Conservation (phyloP, 1,140 invertebrate species). For the Drosophila obscura region DNA sequence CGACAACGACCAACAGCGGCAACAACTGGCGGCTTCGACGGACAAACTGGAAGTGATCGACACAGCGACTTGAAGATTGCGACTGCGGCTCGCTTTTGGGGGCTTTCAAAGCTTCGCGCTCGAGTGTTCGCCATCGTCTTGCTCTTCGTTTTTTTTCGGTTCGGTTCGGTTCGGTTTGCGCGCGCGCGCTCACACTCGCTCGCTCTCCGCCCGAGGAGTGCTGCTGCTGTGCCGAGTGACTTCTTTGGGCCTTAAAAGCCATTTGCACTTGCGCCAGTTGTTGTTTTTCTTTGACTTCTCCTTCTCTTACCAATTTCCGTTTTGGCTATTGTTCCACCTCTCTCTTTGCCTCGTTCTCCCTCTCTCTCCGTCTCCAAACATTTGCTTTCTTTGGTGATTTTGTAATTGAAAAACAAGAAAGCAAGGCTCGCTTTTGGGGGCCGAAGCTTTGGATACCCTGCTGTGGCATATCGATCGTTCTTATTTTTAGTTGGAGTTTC, state of each 20-base stretch:
- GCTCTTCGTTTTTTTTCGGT: constrained; percentile 12
- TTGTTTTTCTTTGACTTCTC: constrained; percentile 37
- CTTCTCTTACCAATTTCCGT: constrained; percentile 78
- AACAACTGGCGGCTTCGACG: constrained; percentile 52
- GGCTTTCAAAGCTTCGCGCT: constrained; percentile 47
- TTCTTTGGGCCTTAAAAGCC: constrained; percentile 62
- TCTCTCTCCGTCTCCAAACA: constrained; percentile 51
- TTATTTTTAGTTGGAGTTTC: no score
- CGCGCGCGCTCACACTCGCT: constrained; percentile 1
- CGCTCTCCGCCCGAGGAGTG: constrained; percentile 33
- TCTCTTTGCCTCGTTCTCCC: constrained; percentile 53
- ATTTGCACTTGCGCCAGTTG: constrained; percentile 78
- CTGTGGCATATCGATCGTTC: no score
- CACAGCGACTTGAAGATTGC: constrained; percentile 64
- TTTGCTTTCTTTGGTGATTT: constrained; percentile 59
- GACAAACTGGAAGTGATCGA: constrained; percentile 71
- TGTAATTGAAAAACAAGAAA: constrained; percentile 69
- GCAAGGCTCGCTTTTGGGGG: constrained; percentile 4
- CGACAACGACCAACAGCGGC: constrained; percentile 1
- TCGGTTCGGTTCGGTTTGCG: constrained; percentile 20
- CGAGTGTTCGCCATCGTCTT: constrained; percentile 10
- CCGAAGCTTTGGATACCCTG: no score
- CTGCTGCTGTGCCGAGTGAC: constrained; percentile 10
- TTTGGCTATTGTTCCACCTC: constrained; percentile 51
- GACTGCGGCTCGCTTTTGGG: constrained; percentile 50